A percentile compares a stretch with the other conserved stretches of the same genome.
phyloP scores from a whole-genome alignment of 2,888 invertebrate genomes.

The Pandemis corylana region DNA sequence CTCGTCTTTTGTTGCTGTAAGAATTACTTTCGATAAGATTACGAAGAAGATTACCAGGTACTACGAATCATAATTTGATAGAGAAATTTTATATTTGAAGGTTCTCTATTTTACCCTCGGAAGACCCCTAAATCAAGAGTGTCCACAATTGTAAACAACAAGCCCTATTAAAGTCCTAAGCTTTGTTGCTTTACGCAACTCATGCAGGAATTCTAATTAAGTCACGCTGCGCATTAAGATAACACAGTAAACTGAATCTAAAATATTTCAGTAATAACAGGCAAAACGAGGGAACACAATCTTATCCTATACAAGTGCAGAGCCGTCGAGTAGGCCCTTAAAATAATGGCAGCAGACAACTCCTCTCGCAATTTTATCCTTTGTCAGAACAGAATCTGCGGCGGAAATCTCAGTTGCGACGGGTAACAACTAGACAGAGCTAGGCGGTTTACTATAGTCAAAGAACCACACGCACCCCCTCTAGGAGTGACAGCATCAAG shows the following conservation, averaged over 20 bases:
- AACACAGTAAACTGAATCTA: slow-evolving; percentile 23
- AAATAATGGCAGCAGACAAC: slow-evolving; percentile 40
- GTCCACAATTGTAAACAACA: background rate
- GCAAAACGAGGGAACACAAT: slow-evolving; percentile 23
- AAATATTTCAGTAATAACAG: slow-evolving; percentile 26
- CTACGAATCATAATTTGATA: background rate
- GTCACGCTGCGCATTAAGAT: background rate
- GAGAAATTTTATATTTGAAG: background rate
- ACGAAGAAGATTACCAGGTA: background rate
- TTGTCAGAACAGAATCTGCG: slow-evolving; percentile 25
- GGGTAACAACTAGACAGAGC: slow-evolving; percentile 26
- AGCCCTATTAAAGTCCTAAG: background rate
- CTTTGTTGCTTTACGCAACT: background rate
- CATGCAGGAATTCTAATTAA: slow-evolving; percentile 1
- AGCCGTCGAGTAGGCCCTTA: slow-evolving; percentile 39
- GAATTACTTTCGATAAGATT: slow-evolving; percentile 54
- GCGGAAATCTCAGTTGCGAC: slow-evolving; percentile 18
- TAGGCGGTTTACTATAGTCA: slow-evolving; percentile 27
- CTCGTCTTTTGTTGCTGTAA: slow-evolving; percentile 97
- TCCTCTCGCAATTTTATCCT: slow-evolving; percentile 38
- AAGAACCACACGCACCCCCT: slow-evolving; percentile 13
- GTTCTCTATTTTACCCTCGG: too few species aligned
- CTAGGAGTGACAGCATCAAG: slow-evolving; percentile 14
- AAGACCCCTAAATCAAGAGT: background rate
- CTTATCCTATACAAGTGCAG: slow-evolving; percentile 24